Evolutionary conservation across 2,888 invertebrate genomes (phyloP).

Genomic region (Diplazon laetatorius): DNA sequence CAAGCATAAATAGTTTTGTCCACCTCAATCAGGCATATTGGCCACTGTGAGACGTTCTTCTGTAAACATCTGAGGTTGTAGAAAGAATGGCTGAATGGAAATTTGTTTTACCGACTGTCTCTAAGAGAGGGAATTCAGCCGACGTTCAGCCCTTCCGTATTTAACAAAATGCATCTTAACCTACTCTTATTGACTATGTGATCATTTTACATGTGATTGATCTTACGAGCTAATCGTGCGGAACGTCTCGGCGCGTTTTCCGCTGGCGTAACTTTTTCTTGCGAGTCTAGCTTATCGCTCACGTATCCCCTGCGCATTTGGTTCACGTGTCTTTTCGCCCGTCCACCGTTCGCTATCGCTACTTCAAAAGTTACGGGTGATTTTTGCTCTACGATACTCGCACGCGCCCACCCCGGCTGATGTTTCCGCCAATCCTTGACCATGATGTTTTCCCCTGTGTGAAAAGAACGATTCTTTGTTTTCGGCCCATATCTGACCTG

Average conservation of each 20-base stretch:
- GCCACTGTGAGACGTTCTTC: too few relatives aligned
- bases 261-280: background rate
- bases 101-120: too few relatives aligned
- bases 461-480: constrained; percentile 37
- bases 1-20: too few relatives aligned
- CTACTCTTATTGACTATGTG: background rate
- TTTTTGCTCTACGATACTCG: constrained; percentile 41
- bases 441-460: constrained; percentile 41
- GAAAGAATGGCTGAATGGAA: too few relatives aligned
- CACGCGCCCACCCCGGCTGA: constrained; percentile 28
- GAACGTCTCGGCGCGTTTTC: constrained; percentile 7
- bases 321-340: background rate
- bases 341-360: background rate
- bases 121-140: too few relatives aligned
- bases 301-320: background rate
- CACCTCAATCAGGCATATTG: too few relatives aligned
- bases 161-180: constrained; percentile 2
- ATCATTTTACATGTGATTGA: background rate
- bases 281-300: background rate
- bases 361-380: constrained; percentile 57
- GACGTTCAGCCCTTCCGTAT: background rate
- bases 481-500: constrained; percentile 48
- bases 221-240: background rate
- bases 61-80: too few relatives aligned
- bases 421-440: constrained; percentile 46